Percentiles rank a stretch among this genome's conserved stretches.
Evolutionary conservation across 1,140 invertebrate species (phyloP).

Genomic region (Akabosia matsudoensis): DNA sequence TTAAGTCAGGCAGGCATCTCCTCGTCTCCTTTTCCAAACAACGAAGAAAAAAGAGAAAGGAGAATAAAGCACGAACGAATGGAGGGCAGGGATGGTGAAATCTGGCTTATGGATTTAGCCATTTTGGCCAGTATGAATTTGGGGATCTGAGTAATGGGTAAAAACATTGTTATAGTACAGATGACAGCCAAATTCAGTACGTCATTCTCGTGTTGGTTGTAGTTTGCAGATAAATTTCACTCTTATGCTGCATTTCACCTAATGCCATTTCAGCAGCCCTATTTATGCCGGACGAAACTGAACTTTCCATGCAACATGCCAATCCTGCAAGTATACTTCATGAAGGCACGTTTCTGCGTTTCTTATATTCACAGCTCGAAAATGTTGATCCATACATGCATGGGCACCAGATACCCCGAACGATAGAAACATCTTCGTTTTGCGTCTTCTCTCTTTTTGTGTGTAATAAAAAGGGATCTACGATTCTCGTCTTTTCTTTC

Average conservation of each 20-base stretch:
- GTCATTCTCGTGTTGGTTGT: too few relatives aligned
- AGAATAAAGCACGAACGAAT: conserved; percentile 10
- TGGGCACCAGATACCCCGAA: background rate
- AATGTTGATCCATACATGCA: background rate
- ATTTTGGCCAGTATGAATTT: too few relatives aligned
- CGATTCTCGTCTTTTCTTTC: background rate
- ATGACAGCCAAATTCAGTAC: too few relatives aligned
- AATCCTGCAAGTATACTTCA: too few relatives aligned
- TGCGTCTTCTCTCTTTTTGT: background rate
- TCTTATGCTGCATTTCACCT: too few relatives aligned
- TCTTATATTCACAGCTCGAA: too few relatives aligned
- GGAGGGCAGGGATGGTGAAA: background rate
- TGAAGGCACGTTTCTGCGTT: background rate
- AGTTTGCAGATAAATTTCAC: too few relatives aligned
- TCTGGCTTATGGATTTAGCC: background rate
- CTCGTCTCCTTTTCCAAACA: background rate
- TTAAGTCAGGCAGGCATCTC: conserved; percentile 21
- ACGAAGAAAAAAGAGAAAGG: background rate
- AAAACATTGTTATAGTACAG: too few relatives aligned
- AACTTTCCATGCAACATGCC: too few relatives aligned
- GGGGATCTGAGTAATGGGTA: too few relatives aligned
- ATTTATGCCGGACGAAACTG: too few relatives aligned
- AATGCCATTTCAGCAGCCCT: too few relatives aligned
- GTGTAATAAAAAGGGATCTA: conserved; percentile 13
- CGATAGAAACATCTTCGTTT: background rate